Evolutionary conservation across 2,888 invertebrate genomes (phyloP).

Genomic region (Chaitophorus viminalis): DNA sequence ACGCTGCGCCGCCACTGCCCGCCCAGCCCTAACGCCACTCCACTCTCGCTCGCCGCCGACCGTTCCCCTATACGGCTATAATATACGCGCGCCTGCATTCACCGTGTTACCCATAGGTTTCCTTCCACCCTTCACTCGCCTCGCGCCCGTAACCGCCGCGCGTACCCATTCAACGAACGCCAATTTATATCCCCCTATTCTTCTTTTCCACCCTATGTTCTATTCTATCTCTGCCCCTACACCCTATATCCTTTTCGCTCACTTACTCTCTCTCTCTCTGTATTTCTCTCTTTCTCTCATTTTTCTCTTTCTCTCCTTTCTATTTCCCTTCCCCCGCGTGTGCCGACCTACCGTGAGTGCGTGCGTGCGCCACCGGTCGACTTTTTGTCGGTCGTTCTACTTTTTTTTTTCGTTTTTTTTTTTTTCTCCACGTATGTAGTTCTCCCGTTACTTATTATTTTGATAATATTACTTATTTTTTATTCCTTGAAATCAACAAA

Average conservation of each 20-base stretch:
- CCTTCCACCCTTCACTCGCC: conserved; percentile 41
- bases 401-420: neutral
- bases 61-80: conserved; percentile 19
- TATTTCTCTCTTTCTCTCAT: neutral
- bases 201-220: conserved; percentile 44
- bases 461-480: too few species aligned
- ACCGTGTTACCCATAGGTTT: conserved; percentile 45
- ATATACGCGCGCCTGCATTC: conserved; percentile 8
- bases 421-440: conserved; percentile 14
- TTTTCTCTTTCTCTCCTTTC: neutral
- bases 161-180: conserved; percentile 50
- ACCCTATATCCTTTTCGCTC: neutral
- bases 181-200: conserved; percentile 55
- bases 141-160: neutral
- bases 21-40: neutral
- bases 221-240: neutral
- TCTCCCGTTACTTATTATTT: neutral
- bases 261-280: neutral
- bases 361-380: neutral
- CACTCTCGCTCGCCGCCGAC: neutral
- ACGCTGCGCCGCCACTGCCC: conserved; percentile 25
- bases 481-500: neutral
- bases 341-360: neutral
- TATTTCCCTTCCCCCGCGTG: neutral
- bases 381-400: neutral